Percentiles rank a stretch among this genome's conserved stretches.
phyloP scores from a whole-genome alignment of 2,888 invertebrate species.

The Plagodis pulveraria region DNA sequence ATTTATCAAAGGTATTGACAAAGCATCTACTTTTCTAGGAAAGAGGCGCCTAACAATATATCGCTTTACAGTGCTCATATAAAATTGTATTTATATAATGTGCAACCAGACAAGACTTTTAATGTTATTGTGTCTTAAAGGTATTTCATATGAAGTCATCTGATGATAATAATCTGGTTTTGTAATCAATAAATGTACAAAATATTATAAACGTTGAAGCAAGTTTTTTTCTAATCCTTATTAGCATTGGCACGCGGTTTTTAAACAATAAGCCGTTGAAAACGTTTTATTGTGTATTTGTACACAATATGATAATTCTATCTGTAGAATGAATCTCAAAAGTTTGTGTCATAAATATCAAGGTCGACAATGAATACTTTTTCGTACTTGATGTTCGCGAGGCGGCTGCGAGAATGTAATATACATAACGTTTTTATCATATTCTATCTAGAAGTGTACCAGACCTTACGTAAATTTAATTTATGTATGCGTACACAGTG shows the following conservation, averaged over 20 bases:
- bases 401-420: constrained; percentile 47
- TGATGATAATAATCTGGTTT: constrained; percentile 15
- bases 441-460: constrained; percentile 47
- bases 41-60: constrained; percentile 30
- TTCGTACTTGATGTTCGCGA: constrained; percentile 53
- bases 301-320: constrained; percentile 45
- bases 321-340: constrained; percentile 53
- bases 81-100: constrained; percentile 10
- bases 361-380: constrained; percentile 61
- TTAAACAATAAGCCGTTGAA: constrained; percentile 31
- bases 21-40: constrained; percentile 38
- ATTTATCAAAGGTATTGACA: constrained; percentile 39
- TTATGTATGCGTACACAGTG: constrained; percentile 42
- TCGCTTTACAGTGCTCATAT: constrained; percentile 24
- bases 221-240: constrained; percentile 29
- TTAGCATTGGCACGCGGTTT: constrained; percentile 29
- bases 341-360: constrained; percentile 68
- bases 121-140: constrained; percentile 8
- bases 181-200: constrained; percentile 25
- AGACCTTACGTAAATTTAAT: constrained; percentile 37
- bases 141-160: constrained; percentile 14
- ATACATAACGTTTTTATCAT: constrained; percentile 48
- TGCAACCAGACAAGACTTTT: constrained; percentile 1
- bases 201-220: constrained; percentile 21
- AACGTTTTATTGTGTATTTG: constrained; percentile 34